phyloP scores from a whole-genome alignment of 2,888 invertebrate genomes.

The Eupithecia pulchellata region DNA sequence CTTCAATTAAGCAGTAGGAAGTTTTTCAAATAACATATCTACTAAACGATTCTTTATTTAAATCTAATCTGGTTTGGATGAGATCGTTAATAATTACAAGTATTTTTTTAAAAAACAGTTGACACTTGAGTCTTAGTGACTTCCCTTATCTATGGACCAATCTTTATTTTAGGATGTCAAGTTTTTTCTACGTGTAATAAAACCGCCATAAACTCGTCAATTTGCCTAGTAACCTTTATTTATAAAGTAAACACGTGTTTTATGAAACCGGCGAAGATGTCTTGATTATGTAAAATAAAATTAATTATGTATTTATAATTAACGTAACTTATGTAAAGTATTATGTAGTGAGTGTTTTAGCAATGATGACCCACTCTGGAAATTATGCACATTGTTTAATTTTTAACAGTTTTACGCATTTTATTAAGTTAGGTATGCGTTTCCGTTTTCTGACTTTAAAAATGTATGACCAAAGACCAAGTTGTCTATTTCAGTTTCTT shows the following conservation, averaged over 20 bases:
- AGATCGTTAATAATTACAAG: constrained; percentile 25
- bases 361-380: constrained; percentile 10
- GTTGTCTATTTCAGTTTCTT: background rate
- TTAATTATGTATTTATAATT: constrained; percentile 22
- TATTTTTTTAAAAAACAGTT: constrained; percentile 20
- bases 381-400: constrained; percentile 3
- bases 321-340: constrained; percentile 1
- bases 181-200: constrained; percentile 4
- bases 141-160: constrained; percentile 1
- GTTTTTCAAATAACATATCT: background rate
- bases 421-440: background rate
- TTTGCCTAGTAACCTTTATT: constrained; percentile 18
- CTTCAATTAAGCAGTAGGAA: background rate
- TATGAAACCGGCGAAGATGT: constrained; percentile 27
- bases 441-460: background rate
- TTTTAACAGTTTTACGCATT: background rate
- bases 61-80: constrained; percentile 14
- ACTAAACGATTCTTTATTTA: background rate
- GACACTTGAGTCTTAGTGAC: background rate
- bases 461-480: background rate
- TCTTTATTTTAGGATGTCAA: constrained; percentile 8
- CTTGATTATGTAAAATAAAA: constrained; percentile 23
- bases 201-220: constrained; percentile 4
- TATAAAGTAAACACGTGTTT: constrained; percentile 7
- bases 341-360: constrained; percentile 4